Percentiles rank a stretch among this genome's conserved stretches.
Conservation (phyloP, 2,797 vertebrate species). For the Anabacerthia variegaticeps region DNA sequence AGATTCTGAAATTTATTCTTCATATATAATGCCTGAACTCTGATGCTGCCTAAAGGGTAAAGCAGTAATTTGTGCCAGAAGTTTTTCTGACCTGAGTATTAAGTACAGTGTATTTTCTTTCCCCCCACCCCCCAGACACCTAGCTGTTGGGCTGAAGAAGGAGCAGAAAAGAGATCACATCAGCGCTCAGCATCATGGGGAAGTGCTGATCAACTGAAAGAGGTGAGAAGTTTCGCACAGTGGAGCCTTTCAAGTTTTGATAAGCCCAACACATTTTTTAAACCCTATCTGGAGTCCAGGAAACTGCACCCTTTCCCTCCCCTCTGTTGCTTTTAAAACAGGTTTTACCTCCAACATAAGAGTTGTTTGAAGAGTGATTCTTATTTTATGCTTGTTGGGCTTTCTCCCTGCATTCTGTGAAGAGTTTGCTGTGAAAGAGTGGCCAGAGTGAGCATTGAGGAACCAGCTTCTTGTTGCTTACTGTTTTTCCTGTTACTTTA, state of each 20-base stretch:
- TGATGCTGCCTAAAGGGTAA: not conserved
- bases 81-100: not conserved
- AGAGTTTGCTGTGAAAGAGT: not conserved
- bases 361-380: not conserved
- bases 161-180: slow-evolving; percentile 87
- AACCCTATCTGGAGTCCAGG: not conserved
- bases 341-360: not conserved
- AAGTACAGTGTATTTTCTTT: not conserved
- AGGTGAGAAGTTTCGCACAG: slow-evolving; percentile 79
- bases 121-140: slow-evolving; percentile 81
- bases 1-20: not conserved
- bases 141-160: slow-evolving; percentile 91
- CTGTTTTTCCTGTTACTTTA: not conserved
- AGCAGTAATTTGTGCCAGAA: not conserved
- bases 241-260: not conserved
- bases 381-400: not conserved
- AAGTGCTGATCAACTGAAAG: slow-evolving; percentile 94
- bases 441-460: not conserved
- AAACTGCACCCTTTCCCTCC: not conserved
- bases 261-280: not conserved
- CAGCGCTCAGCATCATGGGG: slow-evolving; percentile 96
- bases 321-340: not conserved
- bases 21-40: not conserved
- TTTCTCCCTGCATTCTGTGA: not conserved
- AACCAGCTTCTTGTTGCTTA: not conserved